Conservation (phyloP, 2,888 invertebrate genomes). For the Caenorhabditis angaria region DNA sequence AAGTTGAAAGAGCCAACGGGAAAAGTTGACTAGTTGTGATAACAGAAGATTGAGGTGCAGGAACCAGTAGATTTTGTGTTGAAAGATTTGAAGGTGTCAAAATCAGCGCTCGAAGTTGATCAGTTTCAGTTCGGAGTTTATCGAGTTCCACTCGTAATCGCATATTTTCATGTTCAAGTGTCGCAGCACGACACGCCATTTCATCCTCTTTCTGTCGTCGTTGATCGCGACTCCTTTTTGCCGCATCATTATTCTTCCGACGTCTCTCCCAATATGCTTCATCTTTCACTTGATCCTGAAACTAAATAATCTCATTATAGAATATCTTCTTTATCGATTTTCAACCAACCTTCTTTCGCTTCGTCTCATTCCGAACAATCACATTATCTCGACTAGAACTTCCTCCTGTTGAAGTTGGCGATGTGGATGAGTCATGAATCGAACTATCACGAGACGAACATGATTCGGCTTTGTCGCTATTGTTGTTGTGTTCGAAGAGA, state of each 20-base stretch:
- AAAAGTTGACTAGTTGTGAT: conserved; percentile 48
- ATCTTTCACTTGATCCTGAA: conserved; percentile 76
- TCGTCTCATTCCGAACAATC: conserved; percentile 49
- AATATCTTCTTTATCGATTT: background rate
- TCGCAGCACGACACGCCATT: conserved; percentile 86
- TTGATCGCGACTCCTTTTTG: conserved; percentile 90
- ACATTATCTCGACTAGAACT: conserved; percentile 48
- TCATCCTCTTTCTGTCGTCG: conserved; percentile 84
- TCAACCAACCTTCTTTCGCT: conserved; percentile 42
- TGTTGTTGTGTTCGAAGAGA: conserved; percentile 41
- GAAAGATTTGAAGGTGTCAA: conserved; percentile 35
- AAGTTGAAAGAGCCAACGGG: conserved; percentile 30
- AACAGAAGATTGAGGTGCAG: conserved; percentile 25
- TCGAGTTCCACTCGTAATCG: conserved; percentile 73
- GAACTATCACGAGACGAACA: conserved; percentile 40
- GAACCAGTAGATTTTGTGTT: conserved; percentile 6
- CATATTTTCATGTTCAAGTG: conserved; percentile 86
- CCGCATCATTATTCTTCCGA: conserved; percentile 91
- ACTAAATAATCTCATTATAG: background rate
- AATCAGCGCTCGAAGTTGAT: conserved; percentile 44
- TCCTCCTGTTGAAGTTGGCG: conserved; percentile 45
- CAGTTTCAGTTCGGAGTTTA: conserved; percentile 49
- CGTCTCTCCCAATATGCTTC: conserved; percentile 87
- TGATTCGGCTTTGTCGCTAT: conserved; percentile 39
- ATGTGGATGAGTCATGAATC: conserved; percentile 35